Conservation (phyloP, 2,113 vertebrate genomes). For the Pteruthius melanotis region DNA sequence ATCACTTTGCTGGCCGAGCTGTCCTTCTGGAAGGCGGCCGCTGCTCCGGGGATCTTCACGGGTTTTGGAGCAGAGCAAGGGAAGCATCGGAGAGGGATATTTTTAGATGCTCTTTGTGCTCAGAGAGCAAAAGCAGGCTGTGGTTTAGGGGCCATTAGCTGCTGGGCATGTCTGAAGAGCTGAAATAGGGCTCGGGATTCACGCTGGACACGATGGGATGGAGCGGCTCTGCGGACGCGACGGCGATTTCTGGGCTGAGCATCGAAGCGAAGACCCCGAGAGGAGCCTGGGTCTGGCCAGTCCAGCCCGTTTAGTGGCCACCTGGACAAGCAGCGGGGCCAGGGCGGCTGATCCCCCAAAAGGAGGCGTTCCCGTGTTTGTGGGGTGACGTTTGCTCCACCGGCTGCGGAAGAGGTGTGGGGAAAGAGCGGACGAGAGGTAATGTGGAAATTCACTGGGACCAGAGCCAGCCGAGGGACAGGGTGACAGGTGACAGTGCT, state of each 20-base stretch:
- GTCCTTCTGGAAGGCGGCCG: rapidly evolving
- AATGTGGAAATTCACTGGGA: rapidly evolving
- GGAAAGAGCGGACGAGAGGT: background rate
- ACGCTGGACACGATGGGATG: background rate
- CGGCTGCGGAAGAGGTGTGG: rapidly evolving
- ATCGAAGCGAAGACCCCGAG: rapidly evolving
- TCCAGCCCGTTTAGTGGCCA: background rate
- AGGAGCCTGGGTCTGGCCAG: background rate
- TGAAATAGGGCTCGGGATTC: background rate
- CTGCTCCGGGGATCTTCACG: background rate
- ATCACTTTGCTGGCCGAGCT: background rate
- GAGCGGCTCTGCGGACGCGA: background rate
- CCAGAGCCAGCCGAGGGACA: rapidly evolving
- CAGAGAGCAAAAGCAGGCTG: background rate
- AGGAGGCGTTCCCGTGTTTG: rapidly evolving
- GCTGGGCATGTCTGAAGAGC: background rate
- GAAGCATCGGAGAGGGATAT: background rate
- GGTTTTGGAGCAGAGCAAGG: background rate
- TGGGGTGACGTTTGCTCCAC: rapidly evolving
- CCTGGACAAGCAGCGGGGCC: rapidly evolving
- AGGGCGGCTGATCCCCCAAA: rapidly evolving
- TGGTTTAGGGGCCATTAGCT: background rate
- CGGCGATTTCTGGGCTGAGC: background rate
- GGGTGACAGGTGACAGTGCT: rapidly evolving
- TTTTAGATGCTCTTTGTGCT: background rate